Percentiles rank a stretch among this genome's conserved stretches.
Evolutionary conservation across 2,113 vertebrate genomes (phyloP).

Genomic region (Gorsachius goisagi): DNA sequence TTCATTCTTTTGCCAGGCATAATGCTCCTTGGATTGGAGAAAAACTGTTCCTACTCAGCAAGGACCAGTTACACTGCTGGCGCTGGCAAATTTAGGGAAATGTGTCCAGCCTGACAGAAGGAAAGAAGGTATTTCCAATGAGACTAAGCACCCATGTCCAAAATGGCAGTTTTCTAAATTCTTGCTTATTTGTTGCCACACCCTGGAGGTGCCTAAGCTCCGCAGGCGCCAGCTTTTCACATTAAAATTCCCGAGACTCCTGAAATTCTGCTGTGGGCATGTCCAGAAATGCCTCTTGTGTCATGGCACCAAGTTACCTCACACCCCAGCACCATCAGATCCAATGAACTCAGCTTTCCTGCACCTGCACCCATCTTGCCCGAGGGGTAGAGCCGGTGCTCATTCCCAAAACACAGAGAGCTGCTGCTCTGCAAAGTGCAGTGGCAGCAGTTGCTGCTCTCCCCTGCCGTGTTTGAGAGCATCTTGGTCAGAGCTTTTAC

Average conservation of each 20-base stretch:
- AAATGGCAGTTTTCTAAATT: neutral
- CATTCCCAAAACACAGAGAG: neutral
- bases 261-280: slow-evolving; percentile 37
- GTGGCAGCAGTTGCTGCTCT: neutral
- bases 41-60: neutral
- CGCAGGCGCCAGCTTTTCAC: neutral
- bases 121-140: neutral
- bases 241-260: slow-evolving; percentile 47
- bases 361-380: slow-evolving; percentile 14
- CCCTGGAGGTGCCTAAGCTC: slow-evolving; percentile 15
- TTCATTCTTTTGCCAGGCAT: slow-evolving; percentile 10
- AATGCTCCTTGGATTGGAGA: neutral
- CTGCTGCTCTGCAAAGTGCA: neutral
- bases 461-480: neutral
- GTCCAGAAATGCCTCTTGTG: slow-evolving; percentile 30
- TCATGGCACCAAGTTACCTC: neutral
- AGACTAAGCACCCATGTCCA: neutral
- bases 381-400: neutral
- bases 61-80: neutral
- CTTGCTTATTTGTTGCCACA: neutral
- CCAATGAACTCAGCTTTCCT: slow-evolving; percentile 18
- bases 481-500: neutral
- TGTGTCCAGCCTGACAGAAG: neutral
- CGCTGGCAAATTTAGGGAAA: neutral
- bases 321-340: neutral